phyloP scores from a whole-genome alignment of 1,140 invertebrate genomes.

The Rhagoletis zephyria region DNA sequence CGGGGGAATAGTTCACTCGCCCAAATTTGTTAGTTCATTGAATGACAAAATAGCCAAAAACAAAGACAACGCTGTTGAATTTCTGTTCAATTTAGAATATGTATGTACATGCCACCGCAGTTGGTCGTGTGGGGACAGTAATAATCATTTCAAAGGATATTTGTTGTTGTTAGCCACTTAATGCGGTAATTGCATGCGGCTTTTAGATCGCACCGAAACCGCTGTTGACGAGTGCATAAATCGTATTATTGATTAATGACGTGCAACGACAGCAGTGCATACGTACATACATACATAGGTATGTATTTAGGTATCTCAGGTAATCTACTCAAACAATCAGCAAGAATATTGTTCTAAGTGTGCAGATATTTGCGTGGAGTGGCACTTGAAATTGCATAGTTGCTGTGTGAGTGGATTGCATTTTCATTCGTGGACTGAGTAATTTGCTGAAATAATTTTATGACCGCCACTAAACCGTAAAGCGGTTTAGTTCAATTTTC shows the following conservation, averaged over 20 bases:
- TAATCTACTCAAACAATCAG: too few species aligned
- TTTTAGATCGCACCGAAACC: not conserved
- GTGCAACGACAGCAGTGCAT: too few species aligned
- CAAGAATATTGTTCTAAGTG: too few species aligned
- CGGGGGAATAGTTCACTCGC: not conserved
- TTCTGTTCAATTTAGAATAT: not conserved
- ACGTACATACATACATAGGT: too few species aligned
- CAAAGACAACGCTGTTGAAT: slow-evolving; percentile 20
- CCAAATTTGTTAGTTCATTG: slow-evolving; percentile 8
- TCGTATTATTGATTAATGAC: slow-evolving; percentile 1
- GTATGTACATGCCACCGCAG: too few species aligned
- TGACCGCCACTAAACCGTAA: too few species aligned
- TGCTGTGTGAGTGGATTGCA: slow-evolving; percentile 9
- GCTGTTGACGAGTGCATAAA: slow-evolving; percentile 13
- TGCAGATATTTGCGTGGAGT: not conserved
- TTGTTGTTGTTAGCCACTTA: not conserved
- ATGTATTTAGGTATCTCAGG: not conserved
- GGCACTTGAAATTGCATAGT: not conserved
- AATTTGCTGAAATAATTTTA: too few species aligned
- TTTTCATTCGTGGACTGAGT: not conserved
- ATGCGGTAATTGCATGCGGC: slow-evolving; percentile 49
- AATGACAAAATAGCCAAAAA: slow-evolving; percentile 5
- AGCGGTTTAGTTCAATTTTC: too few species aligned
- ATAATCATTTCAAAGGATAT: not conserved
- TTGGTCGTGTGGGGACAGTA: not conserved